phyloP scores from a whole-genome alignment of 2,113 vertebrate species.

The Pelusios castaneus region DNA sequence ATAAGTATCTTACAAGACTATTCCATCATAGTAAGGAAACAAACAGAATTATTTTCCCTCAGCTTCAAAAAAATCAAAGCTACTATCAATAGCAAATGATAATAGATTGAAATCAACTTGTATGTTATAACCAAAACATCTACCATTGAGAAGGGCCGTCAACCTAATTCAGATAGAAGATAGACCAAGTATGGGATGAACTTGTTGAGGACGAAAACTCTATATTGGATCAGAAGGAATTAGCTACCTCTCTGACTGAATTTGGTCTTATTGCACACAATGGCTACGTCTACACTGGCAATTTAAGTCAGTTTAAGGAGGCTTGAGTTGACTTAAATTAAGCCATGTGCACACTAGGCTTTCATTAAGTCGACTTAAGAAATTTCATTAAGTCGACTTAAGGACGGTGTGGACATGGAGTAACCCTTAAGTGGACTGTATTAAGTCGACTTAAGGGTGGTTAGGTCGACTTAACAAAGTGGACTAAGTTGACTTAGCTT shows the following conservation, averaged over 20 bases:
- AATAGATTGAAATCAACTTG: background rate
- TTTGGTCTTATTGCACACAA: background rate
- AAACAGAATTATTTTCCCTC: background rate
- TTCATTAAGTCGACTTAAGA: too few relatives aligned
- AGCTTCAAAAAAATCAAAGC: background rate
- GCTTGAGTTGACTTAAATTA: too few relatives aligned
- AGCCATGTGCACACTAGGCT: too few relatives aligned
- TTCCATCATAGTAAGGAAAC: background rate
- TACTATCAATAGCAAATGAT: background rate
- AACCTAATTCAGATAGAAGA: background rate
- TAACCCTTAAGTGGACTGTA: too few relatives aligned
- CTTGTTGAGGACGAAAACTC: background rate
- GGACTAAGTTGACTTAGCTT: too few relatives aligned
- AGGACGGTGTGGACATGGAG: too few relatives aligned
- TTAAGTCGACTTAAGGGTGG: too few relatives aligned
- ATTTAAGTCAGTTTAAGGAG: too few relatives aligned
- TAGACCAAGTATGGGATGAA: background rate
- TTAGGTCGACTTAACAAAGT: too few relatives aligned
- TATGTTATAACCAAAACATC: background rate
- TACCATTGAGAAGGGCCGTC: background rate
- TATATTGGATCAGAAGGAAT: background rate
- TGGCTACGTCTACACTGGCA: too few relatives aligned
- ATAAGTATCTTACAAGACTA: background rate
- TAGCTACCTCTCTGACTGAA: background rate
- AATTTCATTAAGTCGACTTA: too few relatives aligned